Conservation (phyloP, 1,140 invertebrate species). For the Drosophila mayri region DNA sequence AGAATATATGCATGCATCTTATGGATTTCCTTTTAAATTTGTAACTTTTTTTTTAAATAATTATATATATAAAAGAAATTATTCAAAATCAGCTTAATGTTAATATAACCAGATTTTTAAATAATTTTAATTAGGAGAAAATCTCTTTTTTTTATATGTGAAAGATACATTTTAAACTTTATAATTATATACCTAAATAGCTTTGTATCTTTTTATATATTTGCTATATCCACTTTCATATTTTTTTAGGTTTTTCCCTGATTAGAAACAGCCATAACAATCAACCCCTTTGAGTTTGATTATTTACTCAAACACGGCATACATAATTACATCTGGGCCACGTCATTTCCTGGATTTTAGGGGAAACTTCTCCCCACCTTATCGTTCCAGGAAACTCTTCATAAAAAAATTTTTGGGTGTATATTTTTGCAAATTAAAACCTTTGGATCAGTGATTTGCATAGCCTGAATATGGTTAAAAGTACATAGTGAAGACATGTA, state of each 20-base stretch:
- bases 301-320: constrained; percentile 21
- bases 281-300: constrained; percentile 14
- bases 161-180: neutral
- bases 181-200: no score
- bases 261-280: neutral
- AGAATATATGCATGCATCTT: neutral
- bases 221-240: neutral
- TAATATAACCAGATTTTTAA: neutral
- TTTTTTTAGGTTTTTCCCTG: neutral
- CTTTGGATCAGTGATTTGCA: constrained; percentile 17
- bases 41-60: neutral
- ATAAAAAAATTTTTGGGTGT: constrained; percentile 5
- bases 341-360: constrained; percentile 22
- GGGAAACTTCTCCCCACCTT: neutral
- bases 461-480: constrained; percentile 1
- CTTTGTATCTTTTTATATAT: neutral
- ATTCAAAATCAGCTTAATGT: neutral
- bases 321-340: constrained; percentile 35
- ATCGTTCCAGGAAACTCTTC: neutral
- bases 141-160: neutral
- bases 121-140: neutral
- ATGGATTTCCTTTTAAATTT: no score
- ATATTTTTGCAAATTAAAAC: constrained; percentile 20
- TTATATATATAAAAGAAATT: neutral
- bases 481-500: constrained; percentile 25